Evolutionary conservation across 2,888 invertebrate species (phyloP).

Genomic region (Leptopilina syphax): DNA sequence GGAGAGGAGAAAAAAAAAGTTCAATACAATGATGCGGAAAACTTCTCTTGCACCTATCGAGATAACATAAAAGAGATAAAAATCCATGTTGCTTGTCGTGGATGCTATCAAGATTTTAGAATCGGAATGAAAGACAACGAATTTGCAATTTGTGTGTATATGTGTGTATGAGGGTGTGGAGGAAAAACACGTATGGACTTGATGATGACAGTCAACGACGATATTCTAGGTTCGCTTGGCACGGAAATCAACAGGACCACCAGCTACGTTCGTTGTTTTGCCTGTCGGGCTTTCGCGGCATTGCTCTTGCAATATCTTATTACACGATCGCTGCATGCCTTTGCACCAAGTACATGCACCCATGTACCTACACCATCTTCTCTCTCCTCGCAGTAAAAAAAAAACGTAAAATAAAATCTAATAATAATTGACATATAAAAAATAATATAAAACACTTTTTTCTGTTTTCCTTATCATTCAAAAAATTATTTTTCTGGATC

Average conservation of each 20-base stretch:
- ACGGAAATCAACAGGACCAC: constrained; percentile 63
- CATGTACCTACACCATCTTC: constrained; percentile 44
- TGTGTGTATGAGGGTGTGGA: constrained; percentile 27
- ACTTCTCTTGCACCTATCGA: no score
- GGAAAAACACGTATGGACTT: constrained; percentile 23
- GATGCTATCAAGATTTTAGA: neutral
- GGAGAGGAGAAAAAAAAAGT: no score
- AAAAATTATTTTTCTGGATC: no score
- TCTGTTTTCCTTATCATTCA: no score
- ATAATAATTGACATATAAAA: no score
- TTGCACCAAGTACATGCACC: constrained; percentile 45
- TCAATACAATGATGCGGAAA: no score
- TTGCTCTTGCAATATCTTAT: constrained; percentile 67
- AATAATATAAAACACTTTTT: no score
- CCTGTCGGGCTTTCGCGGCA: constrained; percentile 64
- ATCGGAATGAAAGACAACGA: neutral
- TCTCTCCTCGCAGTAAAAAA: neutral
- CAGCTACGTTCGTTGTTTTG: constrained; percentile 58
- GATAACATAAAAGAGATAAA: no score
- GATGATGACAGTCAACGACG: constrained; percentile 55
- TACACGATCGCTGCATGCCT: constrained; percentile 66
- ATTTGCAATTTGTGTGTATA: neutral
- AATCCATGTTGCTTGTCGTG: no score
- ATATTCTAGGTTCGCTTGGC: constrained; percentile 56
- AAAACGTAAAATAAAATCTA: no score